Conservation (phyloP, 1,140 invertebrate species). For the Calosoma granatense region DNA sequence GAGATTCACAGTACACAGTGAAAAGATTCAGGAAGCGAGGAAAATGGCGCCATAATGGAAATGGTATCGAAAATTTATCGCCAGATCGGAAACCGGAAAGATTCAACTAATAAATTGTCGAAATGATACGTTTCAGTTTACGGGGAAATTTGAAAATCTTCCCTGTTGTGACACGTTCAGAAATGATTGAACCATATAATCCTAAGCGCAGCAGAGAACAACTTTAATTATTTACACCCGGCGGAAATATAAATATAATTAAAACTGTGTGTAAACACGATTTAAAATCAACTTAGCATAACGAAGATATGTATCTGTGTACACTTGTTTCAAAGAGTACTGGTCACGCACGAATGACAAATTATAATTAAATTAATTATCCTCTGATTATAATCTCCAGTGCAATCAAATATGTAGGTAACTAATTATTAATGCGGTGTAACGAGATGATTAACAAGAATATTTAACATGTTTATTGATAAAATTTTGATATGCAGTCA, state of each 20-base stretch:
- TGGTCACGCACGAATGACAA: no score
- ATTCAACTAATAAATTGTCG: background rate
- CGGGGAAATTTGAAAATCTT: background rate
- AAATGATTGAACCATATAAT: background rate
- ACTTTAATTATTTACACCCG: background rate
- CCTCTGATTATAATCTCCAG: no score
- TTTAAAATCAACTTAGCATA: no score
- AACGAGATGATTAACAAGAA: no score
- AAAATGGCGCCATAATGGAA: conserved; percentile 5
- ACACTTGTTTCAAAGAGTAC: no score
- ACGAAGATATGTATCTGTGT: no score
- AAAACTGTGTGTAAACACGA: no score
- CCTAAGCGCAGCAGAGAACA: background rate
- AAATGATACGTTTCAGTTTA: background rate
- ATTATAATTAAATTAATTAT: no score
- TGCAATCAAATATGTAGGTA: no score
- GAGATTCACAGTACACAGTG: background rate
- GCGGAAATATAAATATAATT: background rate
- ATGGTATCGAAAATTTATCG: background rate
- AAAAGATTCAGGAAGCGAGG: background rate
- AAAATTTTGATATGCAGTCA: no score
- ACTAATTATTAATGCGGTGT: no score
- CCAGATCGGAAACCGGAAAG: background rate
- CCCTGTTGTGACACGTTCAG: background rate
- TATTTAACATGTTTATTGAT: no score